Base-by-base conservation (phyloP, 2,888 invertebrate genomes). In the Cataglyphis cursor region DNA sequence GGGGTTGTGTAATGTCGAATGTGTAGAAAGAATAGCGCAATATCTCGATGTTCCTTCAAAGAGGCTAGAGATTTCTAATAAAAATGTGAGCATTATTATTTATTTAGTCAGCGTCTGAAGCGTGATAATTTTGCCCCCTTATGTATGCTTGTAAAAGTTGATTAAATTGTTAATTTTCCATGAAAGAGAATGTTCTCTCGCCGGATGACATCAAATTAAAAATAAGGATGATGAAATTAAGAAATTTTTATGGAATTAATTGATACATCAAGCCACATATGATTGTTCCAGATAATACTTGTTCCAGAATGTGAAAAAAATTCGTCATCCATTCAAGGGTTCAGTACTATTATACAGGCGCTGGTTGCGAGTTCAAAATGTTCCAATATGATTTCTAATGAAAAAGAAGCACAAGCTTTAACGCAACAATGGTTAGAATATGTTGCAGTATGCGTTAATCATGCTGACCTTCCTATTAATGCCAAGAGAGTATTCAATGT, bases 381-480 rank as follows among this genome's bases (percentile, higher is more conserved):
- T 74, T 85, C 90, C 1, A 87, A 90, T 68, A 88, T 92, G 72
- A 86, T 94, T 57, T 94, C 93, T 12, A 90, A 86, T 28, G 90
- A 94, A 83, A 91, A 91, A 48, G 86, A 93, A 15, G 91, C 88
- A 1, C 91, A 88, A 84, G 94, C 94, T 76, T 44, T 94, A 21
- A 91, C 91, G 0, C 87, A 89, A 44, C 97, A 97, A 89, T 97
- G 97, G 97, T 93, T 97, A 48, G 97, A 97, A 92, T 96, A 96
- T 92, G 95, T 96, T 5, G 95, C 96, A 1, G 94, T 96, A 93
- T 96, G 96, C 92, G 95, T 95, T 3, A 96, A 96, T 90, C 96
- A 96, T 91, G 96, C 95, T 10, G 95, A 95, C 1, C 95, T 95
- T 88, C 92, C 95, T 44, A 81, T 89, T 0, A 96, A 96, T 91